Percentiles rank a stretch among this genome's conserved stretches.
phyloP scores from a whole-genome alignment of 2,113 vertebrate genomes.

The Paedocypris sp. region DNA sequence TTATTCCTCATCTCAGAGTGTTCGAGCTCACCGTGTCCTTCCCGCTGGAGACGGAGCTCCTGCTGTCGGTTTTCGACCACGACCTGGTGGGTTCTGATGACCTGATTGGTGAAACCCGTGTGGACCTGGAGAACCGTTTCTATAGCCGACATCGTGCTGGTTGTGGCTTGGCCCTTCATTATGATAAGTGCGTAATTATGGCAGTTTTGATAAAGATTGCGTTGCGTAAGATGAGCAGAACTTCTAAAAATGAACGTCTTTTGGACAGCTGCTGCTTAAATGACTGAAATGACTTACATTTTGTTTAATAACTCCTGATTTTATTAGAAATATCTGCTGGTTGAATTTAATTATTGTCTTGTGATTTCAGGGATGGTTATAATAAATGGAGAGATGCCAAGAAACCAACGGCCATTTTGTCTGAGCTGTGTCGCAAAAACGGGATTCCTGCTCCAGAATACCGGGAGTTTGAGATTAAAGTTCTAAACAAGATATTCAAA shows the following conservation, averaged over 20 bases:
- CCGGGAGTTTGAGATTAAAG: constrained; percentile 72
- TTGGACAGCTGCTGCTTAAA: not conserved
- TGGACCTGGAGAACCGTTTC: constrained; percentile 88
- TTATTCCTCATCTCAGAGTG: constrained; percentile 66
- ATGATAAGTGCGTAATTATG: constrained; percentile 67
- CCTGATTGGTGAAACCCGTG: constrained; percentile 76
- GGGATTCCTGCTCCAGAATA: constrained; percentile 72
- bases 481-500: constrained; percentile 85
- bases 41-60: constrained; percentile 77
- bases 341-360: constrained; percentile 13
- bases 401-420: constrained; percentile 75
- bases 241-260: not conserved
- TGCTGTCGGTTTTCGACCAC: constrained; percentile 73
- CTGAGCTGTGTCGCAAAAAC: constrained; percentile 74
- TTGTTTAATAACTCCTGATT: not conserved
- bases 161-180: constrained; percentile 75
- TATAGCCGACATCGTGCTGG: constrained; percentile 79
- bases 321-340: not conserved
- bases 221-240: too few relatives aligned
- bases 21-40: constrained; percentile 82
- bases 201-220: not conserved
- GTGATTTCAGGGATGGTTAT: constrained; percentile 68
- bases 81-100: constrained; percentile 83
- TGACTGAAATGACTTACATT: not conserved
- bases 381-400: constrained; percentile 80